Base-by-base conservation (phyloP, 2,888 invertebrate genomes). In the Tryphoninae sp. region DNA sequence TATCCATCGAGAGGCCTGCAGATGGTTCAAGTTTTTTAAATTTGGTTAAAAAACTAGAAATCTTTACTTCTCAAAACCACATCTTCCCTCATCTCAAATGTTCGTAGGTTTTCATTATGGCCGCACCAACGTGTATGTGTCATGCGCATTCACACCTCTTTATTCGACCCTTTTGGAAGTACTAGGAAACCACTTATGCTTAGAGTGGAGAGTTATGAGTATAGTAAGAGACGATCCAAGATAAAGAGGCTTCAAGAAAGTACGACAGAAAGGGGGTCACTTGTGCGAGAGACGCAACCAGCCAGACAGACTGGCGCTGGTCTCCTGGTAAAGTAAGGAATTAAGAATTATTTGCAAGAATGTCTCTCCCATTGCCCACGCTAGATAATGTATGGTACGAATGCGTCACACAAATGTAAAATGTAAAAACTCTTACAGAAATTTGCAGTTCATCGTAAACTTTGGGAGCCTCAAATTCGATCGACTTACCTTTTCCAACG, bases 141-240 rank as follows among this genome's bases (percentile, higher is more conserved):
- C 75, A 69, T 49, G 59, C 2, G 64, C 64, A 73, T 51, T 64
- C 62, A 71, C 40, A 19, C 22, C 13, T 64, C 61, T 67, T 59
- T 49, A 74, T 73, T 62, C 61, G 11, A 19, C n/a, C 49, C 59
- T 26, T 75, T 69, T 51, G 45, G n/a, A 67, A 73, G 69, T 58
- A 42, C 40, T 65, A 62, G 62, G 62, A 68, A 68, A 22, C 59
- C 78, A 78, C 81, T 81, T 59, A 61, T 26, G 53, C 53, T 61
- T 49, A 65, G 40, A 81, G 78, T 71, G 62, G 53, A 23, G 42
- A 67, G 40, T 40, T 16, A 16, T 16, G 19, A 8, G 71, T 23
- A 26, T 45, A 72, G 68, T 51, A 59, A 71, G 78, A 75, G 71
- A 64, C 61, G 71, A 77, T 81, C 26, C 71, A 62, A 78, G 69